phyloP scores from a whole-genome alignment of 2,113 vertebrate species.

The Psammodynastes pulverulentus region DNA sequence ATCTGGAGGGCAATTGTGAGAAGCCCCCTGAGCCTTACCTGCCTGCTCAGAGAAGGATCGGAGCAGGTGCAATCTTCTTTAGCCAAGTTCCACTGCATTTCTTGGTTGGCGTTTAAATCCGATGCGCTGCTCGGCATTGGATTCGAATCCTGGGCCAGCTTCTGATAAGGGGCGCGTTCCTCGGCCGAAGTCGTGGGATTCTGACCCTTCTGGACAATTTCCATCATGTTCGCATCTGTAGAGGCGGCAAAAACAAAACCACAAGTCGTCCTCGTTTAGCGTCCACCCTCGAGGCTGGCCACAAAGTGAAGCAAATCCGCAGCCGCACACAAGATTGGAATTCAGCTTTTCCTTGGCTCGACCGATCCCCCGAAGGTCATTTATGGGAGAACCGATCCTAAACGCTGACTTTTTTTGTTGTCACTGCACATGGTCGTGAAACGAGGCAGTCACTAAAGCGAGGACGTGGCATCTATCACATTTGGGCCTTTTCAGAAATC shows the following conservation, averaged over 20 bases:
- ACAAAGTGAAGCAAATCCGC: neutral
- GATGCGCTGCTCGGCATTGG: neutral
- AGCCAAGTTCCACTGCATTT: conserved; percentile 19
- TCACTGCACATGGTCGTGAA: neutral
- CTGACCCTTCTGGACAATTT: neutral
- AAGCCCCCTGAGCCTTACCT: neutral
- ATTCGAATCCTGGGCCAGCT: neutral
- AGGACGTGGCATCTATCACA: neutral
- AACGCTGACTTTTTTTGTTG: neutral
- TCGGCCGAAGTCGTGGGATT: neutral
- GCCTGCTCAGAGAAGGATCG: neutral
- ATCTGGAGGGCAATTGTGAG: neutral
- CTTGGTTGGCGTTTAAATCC: neutral
- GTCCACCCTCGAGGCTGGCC: neutral
- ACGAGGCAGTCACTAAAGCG: neutral
- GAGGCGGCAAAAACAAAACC: neutral
- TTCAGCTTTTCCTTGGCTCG: neutral
- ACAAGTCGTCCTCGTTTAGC: neutral
- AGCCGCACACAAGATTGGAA: neutral
- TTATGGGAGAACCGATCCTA: neutral
- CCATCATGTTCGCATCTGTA: neutral
- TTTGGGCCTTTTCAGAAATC: neutral
- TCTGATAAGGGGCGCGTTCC: neutral
- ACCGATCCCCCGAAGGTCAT: neutral
- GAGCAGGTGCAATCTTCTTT: neutral